Percentiles rank a stretch among this genome's conserved stretches.
phyloP scores from a whole-genome alignment of 2,113 vertebrate genomes.

The rabbit (Oryctolagus cuniculus) region DNA sequence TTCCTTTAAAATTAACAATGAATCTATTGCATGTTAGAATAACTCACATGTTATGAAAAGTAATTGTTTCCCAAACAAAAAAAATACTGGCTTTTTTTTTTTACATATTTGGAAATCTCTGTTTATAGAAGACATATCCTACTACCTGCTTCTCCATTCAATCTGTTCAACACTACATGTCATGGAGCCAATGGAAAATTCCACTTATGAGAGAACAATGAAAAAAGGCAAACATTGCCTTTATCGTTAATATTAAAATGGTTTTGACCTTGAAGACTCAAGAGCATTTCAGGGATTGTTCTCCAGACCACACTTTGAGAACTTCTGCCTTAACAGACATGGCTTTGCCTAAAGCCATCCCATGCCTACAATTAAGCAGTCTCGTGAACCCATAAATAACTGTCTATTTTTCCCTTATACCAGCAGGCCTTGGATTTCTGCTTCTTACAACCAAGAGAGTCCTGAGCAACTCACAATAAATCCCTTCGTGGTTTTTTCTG shows the following conservation, averaged over 20 bases:
- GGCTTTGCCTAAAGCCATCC: neutral
- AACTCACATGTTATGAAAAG: conserved; percentile 15
- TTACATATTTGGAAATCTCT: neutral
- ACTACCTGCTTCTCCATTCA: neutral
- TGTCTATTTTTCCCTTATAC: neutral
- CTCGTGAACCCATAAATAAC: neutral
- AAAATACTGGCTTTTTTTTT: neutral
- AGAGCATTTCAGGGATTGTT: neutral
- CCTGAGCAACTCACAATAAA: neutral
- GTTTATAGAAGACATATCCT: conserved; percentile 4
- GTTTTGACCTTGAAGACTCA: neutral
- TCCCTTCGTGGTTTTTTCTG: neutral
- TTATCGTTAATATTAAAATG: neutral
- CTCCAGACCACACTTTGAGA: neutral
- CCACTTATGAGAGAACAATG: neutral
- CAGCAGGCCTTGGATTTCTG: neutral
- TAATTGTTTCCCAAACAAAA: conserved; percentile 22
- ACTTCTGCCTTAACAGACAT: neutral
- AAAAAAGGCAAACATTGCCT: neutral
- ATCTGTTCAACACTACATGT: neutral
- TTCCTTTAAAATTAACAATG: neutral
- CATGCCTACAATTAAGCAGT: neutral
- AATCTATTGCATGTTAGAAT: neutral
- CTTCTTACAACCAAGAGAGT: neutral
- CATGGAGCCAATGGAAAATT: neutral